These are phyloP conservation scores for Henicopernis longicauda DNA, from an alignment of 2,113 vertebrate genomes.

Conservation along the genomic window DNA sequence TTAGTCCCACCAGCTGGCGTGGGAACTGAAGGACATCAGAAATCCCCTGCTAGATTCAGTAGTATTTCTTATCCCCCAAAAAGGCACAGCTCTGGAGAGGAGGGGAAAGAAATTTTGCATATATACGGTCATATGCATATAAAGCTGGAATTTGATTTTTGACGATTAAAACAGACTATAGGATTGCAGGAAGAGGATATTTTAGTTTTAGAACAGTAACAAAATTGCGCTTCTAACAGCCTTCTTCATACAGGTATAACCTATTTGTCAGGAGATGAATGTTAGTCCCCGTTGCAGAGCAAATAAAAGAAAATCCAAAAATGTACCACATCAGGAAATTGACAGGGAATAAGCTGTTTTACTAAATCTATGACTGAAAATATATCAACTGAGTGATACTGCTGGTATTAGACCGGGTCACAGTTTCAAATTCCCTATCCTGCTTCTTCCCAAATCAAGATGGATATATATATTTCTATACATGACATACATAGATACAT, in stretches of 20 bases:
- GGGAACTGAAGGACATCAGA: not conserved
- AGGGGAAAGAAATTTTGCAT: not conserved
- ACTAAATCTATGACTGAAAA: constrained; percentile 44
- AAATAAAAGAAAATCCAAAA: constrained; percentile 59
- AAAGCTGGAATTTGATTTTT: not conserved
- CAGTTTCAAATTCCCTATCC: not conserved
- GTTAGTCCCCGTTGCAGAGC: not conserved
- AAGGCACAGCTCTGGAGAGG: accelerated
- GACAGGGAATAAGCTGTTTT: constrained; percentile 54
- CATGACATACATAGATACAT: not conserved
- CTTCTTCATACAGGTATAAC: constrained; percentile 34
- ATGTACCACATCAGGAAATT: constrained; percentile 57
- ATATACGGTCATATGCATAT: too few relatives aligned
- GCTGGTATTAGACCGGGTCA: not conserved
- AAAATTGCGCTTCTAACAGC: not conserved
- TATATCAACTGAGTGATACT: not conserved
- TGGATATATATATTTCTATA: not conserved
- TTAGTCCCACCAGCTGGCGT: not conserved
- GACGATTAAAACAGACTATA: not conserved
- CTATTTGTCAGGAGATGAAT: not conserved
- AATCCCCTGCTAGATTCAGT: not conserved
- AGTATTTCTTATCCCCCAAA: not conserved
- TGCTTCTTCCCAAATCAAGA: not conserved
- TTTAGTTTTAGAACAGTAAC: not conserved
- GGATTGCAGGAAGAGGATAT: not conserved